Evolutionary conservation across 2,113 vertebrate species (phyloP).

Genomic region (Phodopus roborovskii): DNA sequence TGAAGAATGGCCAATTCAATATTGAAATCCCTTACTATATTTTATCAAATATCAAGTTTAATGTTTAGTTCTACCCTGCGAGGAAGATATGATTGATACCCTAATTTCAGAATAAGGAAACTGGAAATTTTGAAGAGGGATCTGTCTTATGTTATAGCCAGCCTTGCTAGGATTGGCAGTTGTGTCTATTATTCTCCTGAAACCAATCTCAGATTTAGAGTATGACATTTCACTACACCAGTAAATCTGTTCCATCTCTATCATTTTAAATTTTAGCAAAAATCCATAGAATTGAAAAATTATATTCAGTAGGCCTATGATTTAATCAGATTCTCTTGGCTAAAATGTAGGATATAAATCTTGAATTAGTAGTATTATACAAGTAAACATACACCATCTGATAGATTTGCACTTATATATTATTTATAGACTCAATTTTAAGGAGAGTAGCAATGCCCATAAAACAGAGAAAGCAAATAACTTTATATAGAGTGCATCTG

Average conservation of each 20-base stretch:
- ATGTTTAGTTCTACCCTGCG: neutral
- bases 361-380: constrained; percentile 82
- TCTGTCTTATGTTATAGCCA: neutral
- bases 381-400: constrained; percentile 81
- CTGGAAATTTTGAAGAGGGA: neutral
- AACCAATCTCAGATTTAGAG: constrained; percentile 59
- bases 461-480: constrained; percentile 82
- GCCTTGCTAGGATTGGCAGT: constrained; percentile 22
- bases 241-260: constrained; percentile 58
- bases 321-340: constrained; percentile 76
- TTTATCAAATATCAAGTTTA: constrained; percentile 37
- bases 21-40: neutral
- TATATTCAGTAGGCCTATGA: constrained; percentile 74
- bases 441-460: constrained; percentile 78
- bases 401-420: constrained; percentile 82
- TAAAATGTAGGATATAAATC: constrained; percentile 82
- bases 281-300: constrained; percentile 80
- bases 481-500: constrained; percentile 61
- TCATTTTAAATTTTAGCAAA: constrained; percentile 69
- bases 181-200: constrained; percentile 30
- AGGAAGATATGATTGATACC: neutral
- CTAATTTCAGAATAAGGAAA: constrained; percentile 9
- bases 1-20: neutral
- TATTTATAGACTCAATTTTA: constrained; percentile 85
- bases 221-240: constrained; percentile 51